These are phyloP conservation scores for Coturnix japonica DNA, from an alignment of 2,113 vertebrate species.

Conservation along the genomic window DNA sequence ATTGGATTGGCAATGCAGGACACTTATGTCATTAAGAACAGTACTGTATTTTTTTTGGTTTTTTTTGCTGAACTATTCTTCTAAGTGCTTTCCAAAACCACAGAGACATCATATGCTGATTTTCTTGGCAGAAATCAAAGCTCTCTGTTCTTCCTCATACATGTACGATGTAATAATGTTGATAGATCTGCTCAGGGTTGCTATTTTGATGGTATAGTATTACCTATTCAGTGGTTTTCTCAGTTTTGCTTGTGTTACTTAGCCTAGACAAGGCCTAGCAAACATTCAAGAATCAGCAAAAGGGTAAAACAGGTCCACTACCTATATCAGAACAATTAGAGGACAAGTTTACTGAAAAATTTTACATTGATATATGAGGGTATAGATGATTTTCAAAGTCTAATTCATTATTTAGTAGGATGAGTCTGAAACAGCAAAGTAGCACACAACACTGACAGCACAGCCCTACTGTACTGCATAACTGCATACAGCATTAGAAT, in stretches of 20 bases:
- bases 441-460: not conserved
- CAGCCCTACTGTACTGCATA: not conserved
- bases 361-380: not conserved
- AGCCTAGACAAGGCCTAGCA: not conserved
- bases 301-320: not conserved
- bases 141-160: not conserved
- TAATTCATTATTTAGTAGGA: not conserved
- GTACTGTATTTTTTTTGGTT: not conserved
- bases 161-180: not conserved
- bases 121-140: slow-evolving; percentile 13
- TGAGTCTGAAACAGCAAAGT: not conserved
- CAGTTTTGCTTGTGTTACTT: not conserved
- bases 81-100: slow-evolving; percentile 6
- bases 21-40: not conserved
- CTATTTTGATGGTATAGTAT: not conserved
- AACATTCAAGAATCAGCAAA: not conserved
- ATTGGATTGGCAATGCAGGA: not conserved
- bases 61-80: not conserved
- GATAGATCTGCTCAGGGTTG: not conserved
- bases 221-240: not conserved
- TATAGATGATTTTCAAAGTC: not conserved
- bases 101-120: not conserved
- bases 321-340: not conserved
- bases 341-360: not conserved
- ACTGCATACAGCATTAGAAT: not conserved